These are phyloP conservation scores for Pristionchus japonicus DNA, from an alignment of 2,888 invertebrate genomes.

Conservation along the genomic window DNA sequence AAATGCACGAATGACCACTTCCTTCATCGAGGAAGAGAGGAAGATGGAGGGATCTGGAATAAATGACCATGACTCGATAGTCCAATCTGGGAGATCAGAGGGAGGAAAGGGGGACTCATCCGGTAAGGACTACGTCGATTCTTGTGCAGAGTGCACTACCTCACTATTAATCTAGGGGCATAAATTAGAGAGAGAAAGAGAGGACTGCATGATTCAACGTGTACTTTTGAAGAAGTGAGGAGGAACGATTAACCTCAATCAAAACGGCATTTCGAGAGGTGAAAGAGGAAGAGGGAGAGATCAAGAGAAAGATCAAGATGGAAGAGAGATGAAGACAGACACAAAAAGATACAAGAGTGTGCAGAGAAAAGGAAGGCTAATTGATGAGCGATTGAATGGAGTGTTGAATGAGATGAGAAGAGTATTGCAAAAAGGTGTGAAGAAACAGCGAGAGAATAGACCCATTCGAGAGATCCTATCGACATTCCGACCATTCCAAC, in stretches of 20 bases:
- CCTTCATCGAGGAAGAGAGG: neutral
- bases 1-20: neutral
- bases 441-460: neutral
- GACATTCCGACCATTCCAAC: conserved; percentile 12
- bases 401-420: neutral
- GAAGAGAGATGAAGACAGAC: conserved; percentile 18
- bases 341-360: neutral
- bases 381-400: conserved; percentile 13
- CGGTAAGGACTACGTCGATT: neutral
- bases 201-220: neutral
- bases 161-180: neutral
- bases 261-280: neutral
- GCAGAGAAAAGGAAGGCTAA: neutral
- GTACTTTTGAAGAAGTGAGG: neutral
- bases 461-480: conserved; percentile 22
- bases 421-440: neutral
- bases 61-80: neutral
- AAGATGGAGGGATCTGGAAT: neutral
- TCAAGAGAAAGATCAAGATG: neutral
- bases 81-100: neutral
- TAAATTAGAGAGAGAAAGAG: neutral
- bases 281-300: neutral
- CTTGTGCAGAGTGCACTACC: neutral
- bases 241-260: conserved; percentile 4
- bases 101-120: neutral